These are phyloP conservation scores for Anoplolepis gracilipes DNA, from an alignment of 1,140 invertebrate genomes.

Conservation along the genomic window DNA sequence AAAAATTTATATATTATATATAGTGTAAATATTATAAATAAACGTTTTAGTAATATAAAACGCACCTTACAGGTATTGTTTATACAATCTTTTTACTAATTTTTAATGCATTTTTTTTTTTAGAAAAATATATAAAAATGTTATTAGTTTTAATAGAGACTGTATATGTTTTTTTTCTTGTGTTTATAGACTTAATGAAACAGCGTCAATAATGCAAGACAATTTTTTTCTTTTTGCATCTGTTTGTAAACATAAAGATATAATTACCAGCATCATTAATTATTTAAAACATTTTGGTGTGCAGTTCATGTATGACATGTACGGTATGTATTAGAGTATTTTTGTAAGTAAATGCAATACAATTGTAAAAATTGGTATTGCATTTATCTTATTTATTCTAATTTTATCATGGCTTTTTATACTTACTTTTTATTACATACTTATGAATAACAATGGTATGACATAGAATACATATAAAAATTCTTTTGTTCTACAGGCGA, in stretches of 20 bases:
- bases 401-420: not conserved
- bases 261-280: not conserved
- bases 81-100: too few species aligned
- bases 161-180: too few species aligned
- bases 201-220: not conserved
- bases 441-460: not conserved
- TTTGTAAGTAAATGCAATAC: too few species aligned
- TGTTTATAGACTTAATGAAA: not conserved
- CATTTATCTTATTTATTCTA: not conserved
- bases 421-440: too few species aligned
- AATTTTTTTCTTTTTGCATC: conserved; percentile 7
- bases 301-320: not conserved
- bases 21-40: too few species aligned
- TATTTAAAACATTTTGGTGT: not conserved
- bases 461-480: not conserved
- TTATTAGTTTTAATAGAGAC: too few species aligned
- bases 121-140: too few species aligned
- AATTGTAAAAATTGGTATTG: not conserved
- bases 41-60: too few species aligned
- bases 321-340: not conserved
- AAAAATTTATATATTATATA: too few species aligned
- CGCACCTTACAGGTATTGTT: too few species aligned
- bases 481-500: not conserved
- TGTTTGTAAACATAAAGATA: not conserved
- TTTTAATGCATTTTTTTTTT: too few species aligned